phyloP scores from a whole-genome alignment of 2,888 invertebrate genomes.

The Ceramica pisi region DNA sequence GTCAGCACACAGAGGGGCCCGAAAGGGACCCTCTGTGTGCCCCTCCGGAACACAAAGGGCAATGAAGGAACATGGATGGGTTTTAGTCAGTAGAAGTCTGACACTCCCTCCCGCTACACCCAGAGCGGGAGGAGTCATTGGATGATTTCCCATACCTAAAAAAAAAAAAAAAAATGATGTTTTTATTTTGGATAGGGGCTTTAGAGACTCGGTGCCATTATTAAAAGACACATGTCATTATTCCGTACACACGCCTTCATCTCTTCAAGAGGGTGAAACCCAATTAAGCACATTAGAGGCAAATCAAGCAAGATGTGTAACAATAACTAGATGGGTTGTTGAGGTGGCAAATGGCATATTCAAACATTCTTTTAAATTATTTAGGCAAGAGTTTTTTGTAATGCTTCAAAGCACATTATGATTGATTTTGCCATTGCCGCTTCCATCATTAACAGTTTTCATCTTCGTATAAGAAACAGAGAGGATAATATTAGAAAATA shows the following conservation, averaged over 20 bases:
- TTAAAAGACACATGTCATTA: slow-evolving; percentile 4
- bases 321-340: background rate
- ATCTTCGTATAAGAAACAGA: slow-evolving; percentile 1
- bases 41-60: too few species aligned
- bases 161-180: too few species aligned
- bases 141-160: too few species aligned
- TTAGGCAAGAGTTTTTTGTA: too few species aligned
- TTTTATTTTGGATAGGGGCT: slow-evolving; percentile 7
- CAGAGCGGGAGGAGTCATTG: too few species aligned
- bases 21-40: too few species aligned
- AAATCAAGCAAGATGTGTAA: background rate
- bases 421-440: background rate
- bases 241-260: slow-evolving; percentile 8
- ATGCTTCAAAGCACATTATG: too few species aligned
- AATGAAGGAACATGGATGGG: too few species aligned
- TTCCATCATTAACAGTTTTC: background rate
- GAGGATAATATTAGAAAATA: background rate
- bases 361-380: too few species aligned
- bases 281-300: background rate
- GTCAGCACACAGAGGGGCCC: too few species aligned
- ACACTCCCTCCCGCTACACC: too few species aligned
- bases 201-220: slow-evolving; percentile 5
- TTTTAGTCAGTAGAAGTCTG: too few species aligned
- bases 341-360: background rate
- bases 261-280: slow-evolving; percentile 7